Evolutionary conservation across 1,140 invertebrate genomes (phyloP), one percentile per base, ranked within the genome.

Genomic region (Eciton burchellii): DNA sequence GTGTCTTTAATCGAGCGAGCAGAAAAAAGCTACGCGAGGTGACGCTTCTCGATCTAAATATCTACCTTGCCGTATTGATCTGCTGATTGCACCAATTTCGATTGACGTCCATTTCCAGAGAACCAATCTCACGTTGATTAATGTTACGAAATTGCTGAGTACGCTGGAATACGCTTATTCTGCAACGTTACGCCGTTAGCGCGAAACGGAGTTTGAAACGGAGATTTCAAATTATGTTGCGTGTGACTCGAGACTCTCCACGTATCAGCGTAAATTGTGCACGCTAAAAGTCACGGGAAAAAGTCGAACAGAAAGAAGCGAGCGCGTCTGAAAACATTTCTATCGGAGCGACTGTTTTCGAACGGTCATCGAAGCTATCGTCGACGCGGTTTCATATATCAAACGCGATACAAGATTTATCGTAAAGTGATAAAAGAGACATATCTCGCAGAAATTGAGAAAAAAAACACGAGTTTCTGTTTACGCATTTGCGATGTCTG

Each of bases 71-170:
- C 29, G 52, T 19, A 43, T 41, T 43, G 41, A 73, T 21, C 57
- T 29, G 57, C 24, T 29, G n/a, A 41, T 52, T 59, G 26, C 73
- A 3, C 66, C n/a, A n/a, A n/a, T n/a, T n/a, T n/a, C n/a, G n/a
- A 14, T n/a, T 41, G 35, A 19, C 45, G 45, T 66, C 21, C 21
- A 66, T 76, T 29, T 45, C 35, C n/a, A n/a, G 35, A 8, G 19
- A 14, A 29, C 47, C 68, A 84, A 84, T 84, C n/a, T n/a, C 83
- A 29, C n/a, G 35, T 45, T 76, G 82, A 83, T 65, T 63, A 84
- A 84, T 84, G 70, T 35, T 43, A 49, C 29, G 16, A 71, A 74
- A 72, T 84, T 70, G 21, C 66, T 12, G 81, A 65, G 62, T 63
- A 73, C 43, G 73, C 52, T 54, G 21, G 14, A 56, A 11, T 3